Evolutionary conservation across 2,888 invertebrate genomes (phyloP).

Genomic region (Herminia tarsipennalis): DNA sequence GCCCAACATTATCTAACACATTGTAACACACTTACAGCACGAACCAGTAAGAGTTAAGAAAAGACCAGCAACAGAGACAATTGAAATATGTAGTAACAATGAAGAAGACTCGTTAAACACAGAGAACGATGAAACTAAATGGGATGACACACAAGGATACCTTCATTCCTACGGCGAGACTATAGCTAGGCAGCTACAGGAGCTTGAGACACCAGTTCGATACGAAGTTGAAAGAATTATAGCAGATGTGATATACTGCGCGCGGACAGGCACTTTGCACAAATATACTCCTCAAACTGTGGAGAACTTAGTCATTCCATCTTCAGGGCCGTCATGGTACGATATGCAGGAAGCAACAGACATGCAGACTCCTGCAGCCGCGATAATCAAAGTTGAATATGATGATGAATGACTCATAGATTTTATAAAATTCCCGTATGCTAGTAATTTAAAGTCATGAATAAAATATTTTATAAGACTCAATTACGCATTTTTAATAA

Average conservation of each 20-base stretch:
- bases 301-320: constrained; percentile 8
- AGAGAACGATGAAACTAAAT: neutral
- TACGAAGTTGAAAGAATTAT: constrained; percentile 36
- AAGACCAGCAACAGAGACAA: neutral
- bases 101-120: neutral
- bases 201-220: constrained; percentile 12
- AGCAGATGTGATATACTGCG: constrained; percentile 32
- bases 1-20: no score
- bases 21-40: no score
- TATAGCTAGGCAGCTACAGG: constrained; percentile 5
- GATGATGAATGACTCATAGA: no score
- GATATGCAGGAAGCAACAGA: neutral
- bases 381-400: no score
- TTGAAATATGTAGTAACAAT: neutral
- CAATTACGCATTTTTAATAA: no score
- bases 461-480: no score
- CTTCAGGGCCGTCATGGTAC: constrained; percentile 26
- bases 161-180: neutral
- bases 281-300: neutral
- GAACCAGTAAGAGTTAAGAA: neutral
- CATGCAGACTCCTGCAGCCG: no score
- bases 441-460: no score
- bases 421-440: no score
- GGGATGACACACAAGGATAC: neutral
- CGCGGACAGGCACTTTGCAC: constrained; percentile 1